Evolutionary conservation across 2,113 vertebrate species (phyloP).

Genomic region (Montifringilla adamsi): DNA sequence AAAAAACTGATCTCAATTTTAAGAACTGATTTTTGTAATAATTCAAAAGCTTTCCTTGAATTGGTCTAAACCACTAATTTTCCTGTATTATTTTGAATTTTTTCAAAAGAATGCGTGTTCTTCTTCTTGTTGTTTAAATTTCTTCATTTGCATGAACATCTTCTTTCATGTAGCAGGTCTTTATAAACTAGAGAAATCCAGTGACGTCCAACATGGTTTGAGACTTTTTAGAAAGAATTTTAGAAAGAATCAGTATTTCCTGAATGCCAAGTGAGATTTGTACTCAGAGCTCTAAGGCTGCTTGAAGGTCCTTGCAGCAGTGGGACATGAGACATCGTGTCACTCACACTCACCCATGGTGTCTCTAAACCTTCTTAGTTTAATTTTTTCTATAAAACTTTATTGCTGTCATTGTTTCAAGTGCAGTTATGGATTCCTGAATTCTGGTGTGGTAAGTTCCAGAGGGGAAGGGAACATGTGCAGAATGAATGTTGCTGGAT

Average conservation of each 20-base stretch:
- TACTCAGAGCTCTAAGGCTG: neutral
- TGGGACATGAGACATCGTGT: rapidly evolving
- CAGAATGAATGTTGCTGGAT: neutral
- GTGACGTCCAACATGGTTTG: neutral
- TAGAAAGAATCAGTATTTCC: neutral
- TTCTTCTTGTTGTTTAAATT: neutral
- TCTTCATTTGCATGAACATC: neutral
- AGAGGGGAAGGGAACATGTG: neutral
- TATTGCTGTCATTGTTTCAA: neutral
- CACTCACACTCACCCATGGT: rapidly evolving
- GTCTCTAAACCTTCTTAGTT: neutral
- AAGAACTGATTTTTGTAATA: neutral
- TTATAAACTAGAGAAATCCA: neutral
- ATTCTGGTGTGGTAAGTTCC: neutral
- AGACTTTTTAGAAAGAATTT: neutral
- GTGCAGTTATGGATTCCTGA: neutral
- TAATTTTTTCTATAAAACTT: neutral
- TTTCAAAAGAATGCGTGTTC: neutral
- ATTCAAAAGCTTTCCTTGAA: neutral
- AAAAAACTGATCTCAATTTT: neutral
- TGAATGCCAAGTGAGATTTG: neutral
- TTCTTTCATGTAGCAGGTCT: neutral
- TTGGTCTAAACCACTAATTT: neutral
- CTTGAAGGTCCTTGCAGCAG: neutral
- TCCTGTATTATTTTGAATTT: neutral